These are phyloP conservation scores for Megaptera novaeangliae DNA, from an alignment of 2,113 vertebrate genomes.

Conservation along the genomic window DNA sequence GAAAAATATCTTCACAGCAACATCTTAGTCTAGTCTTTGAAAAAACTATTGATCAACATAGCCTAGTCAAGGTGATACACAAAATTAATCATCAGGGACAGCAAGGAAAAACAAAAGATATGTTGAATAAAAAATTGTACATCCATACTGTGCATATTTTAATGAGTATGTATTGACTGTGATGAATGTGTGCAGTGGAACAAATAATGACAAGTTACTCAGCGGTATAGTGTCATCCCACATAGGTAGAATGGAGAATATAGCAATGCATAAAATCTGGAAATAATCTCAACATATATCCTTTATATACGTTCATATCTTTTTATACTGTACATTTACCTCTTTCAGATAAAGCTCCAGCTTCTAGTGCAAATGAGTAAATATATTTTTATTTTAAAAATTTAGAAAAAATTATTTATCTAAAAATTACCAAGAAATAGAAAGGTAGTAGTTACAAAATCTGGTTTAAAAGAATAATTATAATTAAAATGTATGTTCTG, in stretches of 20 bases:
- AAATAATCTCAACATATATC: neutral
- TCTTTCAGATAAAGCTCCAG: neutral
- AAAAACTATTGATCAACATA: neutral
- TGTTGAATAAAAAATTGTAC: neutral
- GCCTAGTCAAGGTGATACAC: neutral
- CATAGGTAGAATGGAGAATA: neutral
- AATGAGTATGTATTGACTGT: neutral
- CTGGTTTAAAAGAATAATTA: neutral
- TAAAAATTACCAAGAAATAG: neutral
- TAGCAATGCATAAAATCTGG: neutral
- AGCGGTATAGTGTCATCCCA: neutral
- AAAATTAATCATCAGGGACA: neutral
- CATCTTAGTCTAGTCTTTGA: neutral
- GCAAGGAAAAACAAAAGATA: neutral
- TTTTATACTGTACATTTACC: neutral
- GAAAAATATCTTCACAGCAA: neutral
- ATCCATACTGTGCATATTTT: neutral
- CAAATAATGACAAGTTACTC: neutral
- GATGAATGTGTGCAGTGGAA: neutral
- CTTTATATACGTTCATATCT: neutral
- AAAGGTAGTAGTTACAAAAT: neutral
- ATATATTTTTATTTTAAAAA: neutral
- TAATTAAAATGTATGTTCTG: neutral
- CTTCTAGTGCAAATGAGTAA: neutral
- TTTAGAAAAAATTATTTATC: neutral